Base-by-base conservation (phyloP, 2,797 vertebrate species). In the Rhyacichthys aspro region DNA sequence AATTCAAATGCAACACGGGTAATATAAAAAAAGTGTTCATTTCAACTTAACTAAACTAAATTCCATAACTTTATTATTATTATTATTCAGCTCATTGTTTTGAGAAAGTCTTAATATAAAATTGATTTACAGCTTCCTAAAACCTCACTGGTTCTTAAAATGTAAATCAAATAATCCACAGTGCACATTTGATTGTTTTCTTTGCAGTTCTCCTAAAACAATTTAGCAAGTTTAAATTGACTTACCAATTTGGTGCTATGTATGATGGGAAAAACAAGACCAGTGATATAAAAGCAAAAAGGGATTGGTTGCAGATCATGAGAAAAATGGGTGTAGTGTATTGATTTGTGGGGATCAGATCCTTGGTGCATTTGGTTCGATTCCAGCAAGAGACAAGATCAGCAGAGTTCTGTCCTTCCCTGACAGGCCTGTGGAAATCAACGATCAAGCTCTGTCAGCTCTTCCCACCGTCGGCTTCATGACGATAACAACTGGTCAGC, bases 281-380 rank as follows among this genome's bases (percentile, higher is more conserved):
- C 82, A 86, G 86, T 77, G 70, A 70, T 63, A 65, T 77, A 73
- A 53, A 10, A 7, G 49, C 74, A 72, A 74, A 77, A 79, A 78
- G 63, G 56, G 59, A 91, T 86, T 85, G 90, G 89, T 90, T 89
- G 81, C 76, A 83, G 83, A 87, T 90, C 84, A 88, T 83, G 81
- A 88, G 78, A 86, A 87, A 88, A 85, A 86, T 73, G 78, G 72
- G 59, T 87, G 81, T 84, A 83, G 82, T 85, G 39, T 81, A 90
- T 90, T 65, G 83, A 91, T 89, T 79, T 65, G 53, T 63, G 74
- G 64, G 72, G 72, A 74, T 81, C 58, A 73, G 86, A 83, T 80
- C 72, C 74, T 82, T 67, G 11, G 36, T 56, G 81, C 71, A 37
- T 64, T 49, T 66, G 67, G 72, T 54, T 42, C 67, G 83, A 85